phyloP scores from a whole-genome alignment of 37 sponge, comb jelly and placozoan genomes.

The Chondrilla cf. caribensis region DNA sequence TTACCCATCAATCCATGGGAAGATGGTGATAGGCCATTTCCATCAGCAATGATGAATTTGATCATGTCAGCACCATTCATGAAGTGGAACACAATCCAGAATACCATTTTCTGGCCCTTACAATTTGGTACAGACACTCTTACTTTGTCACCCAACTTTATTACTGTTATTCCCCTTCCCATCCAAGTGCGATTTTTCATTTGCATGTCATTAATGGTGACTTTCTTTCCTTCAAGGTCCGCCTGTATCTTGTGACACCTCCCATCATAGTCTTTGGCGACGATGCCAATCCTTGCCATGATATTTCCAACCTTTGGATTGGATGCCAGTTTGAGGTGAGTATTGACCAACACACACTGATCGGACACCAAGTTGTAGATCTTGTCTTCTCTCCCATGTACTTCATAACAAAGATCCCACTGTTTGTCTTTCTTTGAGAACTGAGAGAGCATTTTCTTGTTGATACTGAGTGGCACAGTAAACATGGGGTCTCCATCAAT shows the following conservation, averaged over 20 bases:
- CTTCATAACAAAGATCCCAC: conserved; percentile 53
- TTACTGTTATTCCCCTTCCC: neutral
- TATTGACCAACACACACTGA: conserved; percentile 56
- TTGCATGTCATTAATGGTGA: neutral
- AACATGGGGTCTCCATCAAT: conserved; percentile 28
- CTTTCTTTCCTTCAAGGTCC: neutral
- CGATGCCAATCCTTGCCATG: conserved; percentile 23
- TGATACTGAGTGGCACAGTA: neutral
- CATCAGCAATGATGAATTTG: conserved; percentile 12
- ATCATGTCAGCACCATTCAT: conserved; percentile 25
- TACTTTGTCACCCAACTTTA: conserved; percentile 9
- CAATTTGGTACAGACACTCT: conserved; percentile 19
- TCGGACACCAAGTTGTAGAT: conserved; percentile 65
- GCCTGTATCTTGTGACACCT: neutral
- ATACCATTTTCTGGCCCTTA: neutral
- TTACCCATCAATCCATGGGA: conserved; percentile 32
- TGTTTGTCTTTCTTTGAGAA: neutral
- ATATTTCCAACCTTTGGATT: conserved; percentile 36
- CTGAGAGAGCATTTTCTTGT: neutral
- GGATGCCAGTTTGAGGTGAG: conserved; percentile 34
- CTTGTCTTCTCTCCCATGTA: conserved; percentile 37
- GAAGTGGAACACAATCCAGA: conserved; percentile 12
- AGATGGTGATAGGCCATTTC: neutral
- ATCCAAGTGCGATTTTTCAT: neutral
- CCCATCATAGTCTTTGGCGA: conserved; percentile 1